Evolutionary conservation across 1,140 invertebrate genomes (phyloP).

Genomic region (Drosophila simulans): DNA sequence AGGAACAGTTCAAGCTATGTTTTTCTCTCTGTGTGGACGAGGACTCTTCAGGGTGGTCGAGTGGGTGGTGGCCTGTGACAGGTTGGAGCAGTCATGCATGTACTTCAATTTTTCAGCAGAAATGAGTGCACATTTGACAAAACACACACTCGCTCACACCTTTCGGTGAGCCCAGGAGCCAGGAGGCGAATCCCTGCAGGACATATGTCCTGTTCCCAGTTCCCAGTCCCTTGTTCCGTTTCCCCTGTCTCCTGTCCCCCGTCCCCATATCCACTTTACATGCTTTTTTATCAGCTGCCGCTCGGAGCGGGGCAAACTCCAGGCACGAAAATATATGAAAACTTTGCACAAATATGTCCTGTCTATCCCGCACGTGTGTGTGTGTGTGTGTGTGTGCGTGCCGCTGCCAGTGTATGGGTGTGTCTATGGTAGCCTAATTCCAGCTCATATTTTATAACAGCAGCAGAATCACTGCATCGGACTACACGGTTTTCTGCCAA

Average conservation of each 20-base stretch:
- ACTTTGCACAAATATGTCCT: slow-evolving; percentile 68
- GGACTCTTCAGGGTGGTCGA: not conserved
- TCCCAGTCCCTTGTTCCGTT: not conserved
- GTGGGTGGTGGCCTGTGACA: slow-evolving; percentile 26
- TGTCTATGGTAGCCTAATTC: slow-evolving; percentile 64
- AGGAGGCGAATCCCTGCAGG: slow-evolving; percentile 46
- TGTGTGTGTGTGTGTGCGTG: slow-evolving; percentile 38
- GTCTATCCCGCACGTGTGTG: slow-evolving; percentile 11
- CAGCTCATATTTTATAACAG: slow-evolving; percentile 78
- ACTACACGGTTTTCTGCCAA: slow-evolving; percentile 55
- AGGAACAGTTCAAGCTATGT: too few species aligned
- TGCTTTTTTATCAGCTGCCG: slow-evolving; percentile 51
- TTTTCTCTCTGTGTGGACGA: not conserved
- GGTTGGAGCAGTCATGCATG: slow-evolving; percentile 75
- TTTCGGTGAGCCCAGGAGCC: slow-evolving; percentile 40
- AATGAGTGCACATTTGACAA: slow-evolving; percentile 82
- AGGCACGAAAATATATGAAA: slow-evolving; percentile 65
- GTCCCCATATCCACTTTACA: slow-evolving; percentile 33
- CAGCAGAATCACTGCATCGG: slow-evolving; percentile 78
- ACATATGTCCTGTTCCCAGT: slow-evolving; percentile 58
- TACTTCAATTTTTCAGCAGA: slow-evolving; percentile 81
- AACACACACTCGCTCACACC: slow-evolving; percentile 50
- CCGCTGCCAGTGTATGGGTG: slow-evolving; percentile 25
- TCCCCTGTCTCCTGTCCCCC: not conserved
- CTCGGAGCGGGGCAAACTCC: slow-evolving; percentile 36